Percentiles rank a stretch among this genome's conserved stretches.
Conservation (phyloP, 1,140 invertebrate genomes). For the Tribolium castaneum region DNA sequence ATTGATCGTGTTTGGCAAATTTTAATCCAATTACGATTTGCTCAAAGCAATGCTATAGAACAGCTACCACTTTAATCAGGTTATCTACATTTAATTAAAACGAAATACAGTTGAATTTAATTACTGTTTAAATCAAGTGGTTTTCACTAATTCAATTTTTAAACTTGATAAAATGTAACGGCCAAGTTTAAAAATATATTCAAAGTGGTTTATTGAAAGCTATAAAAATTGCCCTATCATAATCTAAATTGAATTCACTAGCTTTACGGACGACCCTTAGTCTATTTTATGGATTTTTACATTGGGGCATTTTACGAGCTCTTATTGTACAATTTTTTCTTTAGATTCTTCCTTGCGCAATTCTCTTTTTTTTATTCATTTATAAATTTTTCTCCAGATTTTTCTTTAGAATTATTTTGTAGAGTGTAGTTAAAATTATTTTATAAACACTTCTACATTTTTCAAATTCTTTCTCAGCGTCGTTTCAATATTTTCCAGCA, state of each 20-base stretch:
- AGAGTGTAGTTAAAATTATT: too few species aligned
- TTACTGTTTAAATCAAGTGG: conserved; percentile 20
- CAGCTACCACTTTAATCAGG: conserved; percentile 17
- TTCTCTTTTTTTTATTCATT: too few species aligned
- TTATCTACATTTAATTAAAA: conserved; percentile 34
- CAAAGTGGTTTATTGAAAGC: neutral
- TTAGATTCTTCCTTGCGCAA: too few species aligned
- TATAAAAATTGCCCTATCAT: neutral
- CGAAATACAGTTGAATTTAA: conserved; percentile 18
- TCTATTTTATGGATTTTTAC: neutral
- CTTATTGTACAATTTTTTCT: too few species aligned
- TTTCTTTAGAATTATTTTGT: too few species aligned
- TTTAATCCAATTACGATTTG: conserved; percentile 24
- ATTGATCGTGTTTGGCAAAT: conserved; percentile 7
- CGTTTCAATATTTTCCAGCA: too few species aligned
- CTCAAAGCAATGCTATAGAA: conserved; percentile 15
- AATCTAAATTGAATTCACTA: neutral
- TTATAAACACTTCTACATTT: too few species aligned
- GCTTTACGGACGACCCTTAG: neutral
- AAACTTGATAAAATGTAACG: conserved; percentile 5
- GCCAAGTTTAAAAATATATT: neutral
- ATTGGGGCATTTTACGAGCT: neutral
- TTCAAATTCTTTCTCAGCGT: too few species aligned
- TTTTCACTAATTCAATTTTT: neutral
- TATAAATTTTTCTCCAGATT: too few species aligned